Conservation (phyloP, 2,888 invertebrate genomes). For the Torymus tubicola region DNA sequence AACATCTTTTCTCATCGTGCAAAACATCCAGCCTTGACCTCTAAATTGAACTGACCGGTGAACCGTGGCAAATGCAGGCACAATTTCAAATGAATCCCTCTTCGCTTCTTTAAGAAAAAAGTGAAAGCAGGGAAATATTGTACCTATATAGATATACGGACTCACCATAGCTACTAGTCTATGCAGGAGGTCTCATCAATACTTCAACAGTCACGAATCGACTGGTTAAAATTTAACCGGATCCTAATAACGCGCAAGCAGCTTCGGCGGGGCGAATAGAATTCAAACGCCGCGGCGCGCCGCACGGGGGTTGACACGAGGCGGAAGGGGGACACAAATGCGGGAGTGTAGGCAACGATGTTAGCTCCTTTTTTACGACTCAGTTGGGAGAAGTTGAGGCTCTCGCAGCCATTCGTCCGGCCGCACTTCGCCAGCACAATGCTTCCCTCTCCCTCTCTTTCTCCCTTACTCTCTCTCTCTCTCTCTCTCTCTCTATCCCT, state of each 20-base stretch:
- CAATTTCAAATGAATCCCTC: background rate
- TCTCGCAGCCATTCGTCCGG: slow-evolving; percentile 17
- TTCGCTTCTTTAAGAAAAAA: too few species aligned
- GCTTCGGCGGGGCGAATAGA: slow-evolving; percentile 21
- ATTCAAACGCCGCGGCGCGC: slow-evolving; percentile 6
- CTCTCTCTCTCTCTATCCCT: background rate
- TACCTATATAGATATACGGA: too few species aligned
- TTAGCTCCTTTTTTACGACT: slow-evolving; percentile 27
- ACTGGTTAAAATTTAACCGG: slow-evolving; percentile 42
- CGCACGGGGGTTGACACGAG: background rate
- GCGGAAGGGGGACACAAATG: too few species aligned
- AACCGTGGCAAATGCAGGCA: background rate
- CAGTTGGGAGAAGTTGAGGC: slow-evolving; percentile 28
- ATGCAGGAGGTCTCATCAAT: slow-evolving; percentile 18
- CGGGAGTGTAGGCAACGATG: too few species aligned
- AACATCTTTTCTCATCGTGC: too few species aligned
- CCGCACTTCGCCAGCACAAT: slow-evolving; percentile 35
- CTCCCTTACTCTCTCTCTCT: background rate
- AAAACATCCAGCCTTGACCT: background rate
- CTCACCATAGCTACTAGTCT: too few species aligned
- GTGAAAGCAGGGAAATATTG: too few species aligned
- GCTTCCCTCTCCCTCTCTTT: background rate
- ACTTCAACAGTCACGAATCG: background rate
- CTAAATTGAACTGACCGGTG: background rate
- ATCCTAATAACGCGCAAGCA: slow-evolving; percentile 17